Percentiles rank a stretch among this genome's conserved stretches.
Evolutionary conservation across 1,140 invertebrate genomes (phyloP).

Genomic region (Drosophila watanabei): DNA sequence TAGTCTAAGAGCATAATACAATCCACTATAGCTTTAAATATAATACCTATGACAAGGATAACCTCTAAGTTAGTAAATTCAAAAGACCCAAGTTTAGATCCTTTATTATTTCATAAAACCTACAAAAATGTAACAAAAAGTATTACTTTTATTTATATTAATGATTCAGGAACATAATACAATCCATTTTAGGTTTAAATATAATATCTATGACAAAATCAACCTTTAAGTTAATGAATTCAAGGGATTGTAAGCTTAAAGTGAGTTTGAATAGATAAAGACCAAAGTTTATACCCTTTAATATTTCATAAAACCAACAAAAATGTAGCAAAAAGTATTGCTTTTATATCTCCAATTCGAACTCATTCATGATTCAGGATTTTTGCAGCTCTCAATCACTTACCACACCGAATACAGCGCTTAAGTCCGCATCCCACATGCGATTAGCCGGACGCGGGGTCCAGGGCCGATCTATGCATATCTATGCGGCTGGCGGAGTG

Average conservation of each 20-base stretch:
- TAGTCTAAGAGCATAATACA: neutral
- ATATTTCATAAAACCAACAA: neutral
- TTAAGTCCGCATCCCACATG: constrained; percentile 41
- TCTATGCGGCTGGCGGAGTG: constrained; percentile 25
- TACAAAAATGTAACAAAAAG: too few relatives aligned
- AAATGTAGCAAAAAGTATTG: neutral
- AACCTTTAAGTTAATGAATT: neutral
- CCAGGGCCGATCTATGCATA: neutral
- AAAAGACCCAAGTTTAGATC: too few relatives aligned
- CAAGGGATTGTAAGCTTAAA: neutral
- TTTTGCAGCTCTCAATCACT: constrained; percentile 43
- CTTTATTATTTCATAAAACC: too few relatives aligned
- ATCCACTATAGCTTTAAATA: too few relatives aligned
- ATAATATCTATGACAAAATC: neutral
- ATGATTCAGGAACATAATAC: too few relatives aligned
- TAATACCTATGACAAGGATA: too few relatives aligned
- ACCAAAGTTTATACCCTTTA: neutral
- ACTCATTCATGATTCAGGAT: constrained; percentile 31
- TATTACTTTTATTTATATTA: too few relatives aligned
- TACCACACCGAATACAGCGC: constrained; percentile 22
- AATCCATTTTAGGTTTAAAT: too few relatives aligned
- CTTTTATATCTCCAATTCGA: too few relatives aligned
- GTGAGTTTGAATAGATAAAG: neutral
- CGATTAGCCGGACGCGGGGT: constrained; percentile 47
- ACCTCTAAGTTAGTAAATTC: too few relatives aligned